Percentiles rank a stretch among this genome's conserved stretches.
Conservation (phyloP, 2,113 vertebrate genomes). For the Passer montanus region DNA sequence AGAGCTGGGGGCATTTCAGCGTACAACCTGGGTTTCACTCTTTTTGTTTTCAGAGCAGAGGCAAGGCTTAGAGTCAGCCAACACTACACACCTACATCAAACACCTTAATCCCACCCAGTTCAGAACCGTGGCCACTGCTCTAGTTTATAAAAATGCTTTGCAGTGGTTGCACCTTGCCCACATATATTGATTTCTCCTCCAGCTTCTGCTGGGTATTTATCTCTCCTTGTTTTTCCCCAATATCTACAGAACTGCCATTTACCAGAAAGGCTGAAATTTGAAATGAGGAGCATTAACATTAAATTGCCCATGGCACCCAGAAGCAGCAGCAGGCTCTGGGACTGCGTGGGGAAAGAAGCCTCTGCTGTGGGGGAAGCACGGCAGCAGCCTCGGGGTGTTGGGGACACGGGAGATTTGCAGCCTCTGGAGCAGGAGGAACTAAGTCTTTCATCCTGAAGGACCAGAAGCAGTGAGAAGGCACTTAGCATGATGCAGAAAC, state of each 20-base stretch:
- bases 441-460: neutral
- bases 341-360: neutral
- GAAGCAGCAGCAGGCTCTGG: neutral
- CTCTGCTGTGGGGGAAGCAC: neutral
- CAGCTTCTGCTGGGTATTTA: neutral
- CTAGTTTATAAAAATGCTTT: neutral
- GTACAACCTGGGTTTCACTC: neutral
- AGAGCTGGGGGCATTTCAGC: neutral
- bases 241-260: neutral
- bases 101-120: neutral
- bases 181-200: neutral
- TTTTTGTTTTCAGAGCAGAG: neutral
- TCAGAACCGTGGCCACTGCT: neutral
- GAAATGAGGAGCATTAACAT: neutral
- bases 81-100: neutral
- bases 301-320: neutral
- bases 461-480: neutral
- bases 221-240: neutral
- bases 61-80: neutral
- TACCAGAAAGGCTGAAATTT: neutral
- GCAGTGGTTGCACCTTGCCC: neutral
- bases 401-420: neutral
- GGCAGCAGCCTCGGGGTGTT: accelerated
- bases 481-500: neutral
- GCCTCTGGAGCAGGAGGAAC: neutral